Percentiles rank a stretch among this genome's conserved stretches.
These are phyloP conservation scores for Mastigias papua DNA, from an alignment of 30 jellyfish, hydroid and myxozoan species.

Conservation along the genomic window DNA sequence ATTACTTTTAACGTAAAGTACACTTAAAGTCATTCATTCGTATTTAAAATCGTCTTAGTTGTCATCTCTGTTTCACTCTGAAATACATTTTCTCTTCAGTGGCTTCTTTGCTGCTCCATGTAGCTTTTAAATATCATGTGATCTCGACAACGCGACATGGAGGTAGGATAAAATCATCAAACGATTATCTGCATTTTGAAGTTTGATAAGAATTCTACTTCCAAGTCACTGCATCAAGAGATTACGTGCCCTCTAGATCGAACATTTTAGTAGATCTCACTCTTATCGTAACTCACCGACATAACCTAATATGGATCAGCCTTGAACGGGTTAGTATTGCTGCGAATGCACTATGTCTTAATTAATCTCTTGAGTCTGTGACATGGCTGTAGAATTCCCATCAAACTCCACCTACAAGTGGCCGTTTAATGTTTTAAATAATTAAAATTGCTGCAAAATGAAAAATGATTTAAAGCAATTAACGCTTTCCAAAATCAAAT, in stretches of 20 bases:
- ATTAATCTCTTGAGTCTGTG: neutral
- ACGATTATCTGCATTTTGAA: neutral
- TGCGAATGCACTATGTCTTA: neutral
- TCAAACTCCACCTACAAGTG: neutral
- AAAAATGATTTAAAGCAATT: too few species aligned
- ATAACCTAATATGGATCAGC: neutral
- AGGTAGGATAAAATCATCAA: conserved; percentile 2
- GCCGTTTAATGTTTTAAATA: neutral
- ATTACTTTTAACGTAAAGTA: neutral
- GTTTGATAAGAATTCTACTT: neutral
- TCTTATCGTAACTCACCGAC: neutral
- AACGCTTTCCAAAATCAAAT: too few species aligned
- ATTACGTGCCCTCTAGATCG: neutral
- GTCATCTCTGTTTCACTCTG: too few species aligned
- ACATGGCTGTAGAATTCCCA: neutral
- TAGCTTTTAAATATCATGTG: neutral
- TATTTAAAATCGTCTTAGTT: neutral
- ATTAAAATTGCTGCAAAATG: too few species aligned
- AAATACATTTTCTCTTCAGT: conserved; percentile 1
- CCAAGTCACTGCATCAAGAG: neutral
- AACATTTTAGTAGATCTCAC: neutral
- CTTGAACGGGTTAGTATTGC: neutral
- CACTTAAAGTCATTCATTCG: neutral
- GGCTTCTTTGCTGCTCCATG: neutral
- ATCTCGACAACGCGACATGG: conserved; percentile 9